Percentiles rank a stretch among this genome's conserved stretches.
These are phyloP conservation scores for Carduelis carduelis DNA, from an alignment of 2,797 vertebrate genomes.

Conservation along the genomic window DNA sequence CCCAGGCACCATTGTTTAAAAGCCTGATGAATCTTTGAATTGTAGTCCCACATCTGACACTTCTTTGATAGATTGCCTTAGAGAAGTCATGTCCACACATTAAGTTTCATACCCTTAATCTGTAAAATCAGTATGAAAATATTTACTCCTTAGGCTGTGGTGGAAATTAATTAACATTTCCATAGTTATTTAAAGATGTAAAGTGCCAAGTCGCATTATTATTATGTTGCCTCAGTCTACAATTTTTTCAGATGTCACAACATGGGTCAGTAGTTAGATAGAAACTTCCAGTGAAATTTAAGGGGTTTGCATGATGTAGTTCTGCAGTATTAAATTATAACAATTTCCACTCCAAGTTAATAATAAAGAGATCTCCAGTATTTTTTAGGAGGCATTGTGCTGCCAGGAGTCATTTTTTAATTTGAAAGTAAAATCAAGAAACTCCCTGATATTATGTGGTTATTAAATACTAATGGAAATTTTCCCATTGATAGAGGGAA, in stretches of 20 bases:
- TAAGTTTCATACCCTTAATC: slow-evolving; percentile 18
- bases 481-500: neutral
- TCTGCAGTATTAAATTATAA: neutral
- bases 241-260: neutral
- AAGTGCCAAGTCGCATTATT: slow-evolving; percentile 20
- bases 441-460: neutral
- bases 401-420: neutral
- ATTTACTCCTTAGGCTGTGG: slow-evolving; percentile 51
- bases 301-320: neutral
- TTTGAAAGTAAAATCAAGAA: neutral
- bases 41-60: neutral
- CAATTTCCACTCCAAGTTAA: neutral
- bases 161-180: slow-evolving; percentile 52
- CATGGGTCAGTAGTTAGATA: neutral
- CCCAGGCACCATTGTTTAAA: neutral
- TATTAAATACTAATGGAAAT: neutral
- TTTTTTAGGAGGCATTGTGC: neutral
- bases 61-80: neutral
- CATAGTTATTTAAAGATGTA: slow-evolving; percentile 40
- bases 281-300: neutral
- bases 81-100: neutral
- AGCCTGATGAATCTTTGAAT: neutral
- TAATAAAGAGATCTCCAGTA: neutral
- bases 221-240: neutral
- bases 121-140: slow-evolving; percentile 42